These are phyloP conservation scores for Dromius quadrimaculatus DNA, from an alignment of 2,888 invertebrate species.

Conservation along the genomic window DNA sequence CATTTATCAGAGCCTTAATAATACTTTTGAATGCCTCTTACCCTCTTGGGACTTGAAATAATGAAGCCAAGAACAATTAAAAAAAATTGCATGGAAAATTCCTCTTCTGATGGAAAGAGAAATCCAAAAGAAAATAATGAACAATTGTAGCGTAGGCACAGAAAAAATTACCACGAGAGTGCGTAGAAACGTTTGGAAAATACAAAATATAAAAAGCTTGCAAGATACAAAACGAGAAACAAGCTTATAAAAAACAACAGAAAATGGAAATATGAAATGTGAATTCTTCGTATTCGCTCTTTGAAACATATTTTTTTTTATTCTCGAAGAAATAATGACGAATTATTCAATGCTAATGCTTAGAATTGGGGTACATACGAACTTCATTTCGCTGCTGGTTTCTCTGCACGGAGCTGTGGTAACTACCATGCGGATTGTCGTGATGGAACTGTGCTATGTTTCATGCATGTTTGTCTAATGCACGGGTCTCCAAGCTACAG, in stretches of 20 bases:
- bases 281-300: slow-evolving; percentile 2
- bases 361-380: neutral
- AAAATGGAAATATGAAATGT: slow-evolving; percentile 15
- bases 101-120: too few relatives aligned
- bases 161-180: slow-evolving; percentile 20
- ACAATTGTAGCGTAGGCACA: neutral
- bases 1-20: too few relatives aligned
- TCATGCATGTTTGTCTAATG: too few relatives aligned
- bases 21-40: too few relatives aligned
- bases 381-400: too few relatives aligned
- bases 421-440: too few relatives aligned
- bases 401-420: too few relatives aligned
- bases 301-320: neutral
- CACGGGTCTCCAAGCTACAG: too few relatives aligned
- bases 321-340: slow-evolving; percentile 4
- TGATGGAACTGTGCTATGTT: too few relatives aligned
- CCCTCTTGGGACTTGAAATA: too few relatives aligned
- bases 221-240: neutral
- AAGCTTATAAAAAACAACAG: slow-evolving; percentile 10
- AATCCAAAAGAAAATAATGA: slow-evolving; percentile 25
- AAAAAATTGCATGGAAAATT: too few relatives aligned
- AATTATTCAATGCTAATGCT: neutral
- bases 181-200: slow-evolving; percentile 23
- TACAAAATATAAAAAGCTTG: slow-evolving; percentile 7
- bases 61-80: too few relatives aligned